Evolutionary conservation across 2,797 vertebrate species (phyloP), one percentile per base, ranked within the genome.

Genomic region (Alcedo atthis): DNA sequence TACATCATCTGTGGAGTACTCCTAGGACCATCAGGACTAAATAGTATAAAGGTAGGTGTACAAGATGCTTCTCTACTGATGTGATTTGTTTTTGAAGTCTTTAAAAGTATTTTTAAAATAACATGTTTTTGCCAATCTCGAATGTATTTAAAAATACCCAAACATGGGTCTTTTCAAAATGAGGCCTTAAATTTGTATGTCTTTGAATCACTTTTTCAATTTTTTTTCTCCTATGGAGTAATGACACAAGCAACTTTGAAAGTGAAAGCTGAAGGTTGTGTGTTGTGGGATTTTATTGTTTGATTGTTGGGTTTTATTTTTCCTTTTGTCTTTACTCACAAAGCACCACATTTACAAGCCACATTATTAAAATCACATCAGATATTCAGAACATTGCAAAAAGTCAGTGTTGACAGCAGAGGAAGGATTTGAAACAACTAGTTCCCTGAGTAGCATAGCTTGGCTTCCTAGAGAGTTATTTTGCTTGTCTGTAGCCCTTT

Each of bases 1-100:
- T 99, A 99, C 42, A 98, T 99, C 82, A 97, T 99, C 67, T 99
- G 98, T 86, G 99, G 99, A 22, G 98, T 99, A n/a, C 98, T 99
- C n/a, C 96, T 99, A 8, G 99, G 99, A 37, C 99, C 99, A 17
- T 99, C 99, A 4, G 99, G 99, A 69, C 95, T 99, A 64, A 99
- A 99, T 94, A 99, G 98, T 74, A 99, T 99, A 92, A 99, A 99
- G 98, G 99, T 99, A 96, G 97, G 96, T 2, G 0, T 82, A 26
- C 35, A 37, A 16, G 18, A 32, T 73, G 57, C 10, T 89, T 84
- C 63, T 73, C 59, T 18, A 46, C 15, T 80, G 21, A 45, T 77
- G 70, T 25, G 2, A 46, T 55, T 80, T 12, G 37, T 15, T 74
- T 15, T 30, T 79, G 19, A 70, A 57, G 8, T 63, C 10, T 71